Evolutionary conservation across 2,113 vertebrate genomes (phyloP).

Genomic region (Seriola quinqueradiata): DNA sequence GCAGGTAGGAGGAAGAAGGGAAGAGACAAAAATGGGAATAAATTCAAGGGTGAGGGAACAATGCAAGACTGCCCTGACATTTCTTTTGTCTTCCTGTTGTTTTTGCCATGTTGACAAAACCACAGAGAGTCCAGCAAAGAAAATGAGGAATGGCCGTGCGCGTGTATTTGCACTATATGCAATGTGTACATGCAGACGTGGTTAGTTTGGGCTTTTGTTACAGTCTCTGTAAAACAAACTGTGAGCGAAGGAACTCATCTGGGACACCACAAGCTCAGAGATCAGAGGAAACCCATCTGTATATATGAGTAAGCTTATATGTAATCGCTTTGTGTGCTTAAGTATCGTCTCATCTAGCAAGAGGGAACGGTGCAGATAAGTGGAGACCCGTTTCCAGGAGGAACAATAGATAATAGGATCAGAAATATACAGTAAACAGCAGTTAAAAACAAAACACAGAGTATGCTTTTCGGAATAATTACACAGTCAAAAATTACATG

Average conservation of each 20-base stretch:
- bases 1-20: neutral
- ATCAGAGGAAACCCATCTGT: constrained; percentile 77
- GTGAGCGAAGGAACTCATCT: constrained; percentile 56
- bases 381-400: constrained; percentile 49
- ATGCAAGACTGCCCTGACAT: neutral
- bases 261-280: constrained; percentile 53
- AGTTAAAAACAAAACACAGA: constrained; percentile 56
- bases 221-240: constrained; percentile 57
- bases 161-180: constrained; percentile 6
- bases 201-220: constrained; percentile 49
- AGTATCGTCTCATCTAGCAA: constrained; percentile 60
- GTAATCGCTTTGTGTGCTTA: constrained; percentile 71
- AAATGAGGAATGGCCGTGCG: constrained; percentile 16
- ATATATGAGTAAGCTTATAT: constrained; percentile 72
- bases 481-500: constrained; percentile 47
- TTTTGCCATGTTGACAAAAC: constrained; percentile 53
- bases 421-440: constrained; percentile 65
- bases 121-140: constrained; percentile 1
- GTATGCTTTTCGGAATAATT: constrained; percentile 41
- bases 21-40: neutral
- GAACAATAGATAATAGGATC: constrained; percentile 68
- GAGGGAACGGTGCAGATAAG: constrained; percentile 53
- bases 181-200: constrained; percentile 12
- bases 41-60: neutral
- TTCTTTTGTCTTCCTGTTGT: constrained; percentile 20